A percentile compares a stretch with the other conserved stretches of the same genome.
These are phyloP conservation scores for Heliconius hewitsoni DNA, from an alignment of 1,140 invertebrate genomes.

Conservation along the genomic window DNA sequence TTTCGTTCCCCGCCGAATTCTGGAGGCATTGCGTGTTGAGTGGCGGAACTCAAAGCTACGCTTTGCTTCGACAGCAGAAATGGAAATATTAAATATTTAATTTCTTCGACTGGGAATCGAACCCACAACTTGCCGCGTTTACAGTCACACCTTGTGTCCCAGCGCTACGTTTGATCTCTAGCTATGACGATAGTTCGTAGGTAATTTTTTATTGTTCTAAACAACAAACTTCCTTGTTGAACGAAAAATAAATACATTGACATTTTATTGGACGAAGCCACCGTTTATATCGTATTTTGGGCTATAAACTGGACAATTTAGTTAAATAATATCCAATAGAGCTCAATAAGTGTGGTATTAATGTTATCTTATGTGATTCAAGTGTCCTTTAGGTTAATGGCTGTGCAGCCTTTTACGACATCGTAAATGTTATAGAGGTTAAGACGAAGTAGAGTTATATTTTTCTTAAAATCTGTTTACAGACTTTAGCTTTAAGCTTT, in stretches of 20 bases:
- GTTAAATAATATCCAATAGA: slow-evolving; percentile 25
- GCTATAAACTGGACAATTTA: slow-evolving; percentile 19
- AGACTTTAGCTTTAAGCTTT: background rate
- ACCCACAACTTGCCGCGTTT: no score
- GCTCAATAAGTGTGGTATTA: slow-evolving; percentile 34
- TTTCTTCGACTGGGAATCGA: no score
- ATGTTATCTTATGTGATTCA: slow-evolving; percentile 36
- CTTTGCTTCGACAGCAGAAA: no score
- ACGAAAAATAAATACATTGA: background rate
- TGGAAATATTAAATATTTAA: no score
- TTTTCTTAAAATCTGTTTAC: background rate
- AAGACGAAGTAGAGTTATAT: slow-evolving; percentile 4
- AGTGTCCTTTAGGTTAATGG: slow-evolving; percentile 32
- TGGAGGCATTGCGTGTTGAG: no score
- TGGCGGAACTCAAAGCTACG: no score
- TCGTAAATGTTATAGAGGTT: slow-evolving; percentile 28
- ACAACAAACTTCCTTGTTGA: background rate
- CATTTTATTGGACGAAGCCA: background rate
- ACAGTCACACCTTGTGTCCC: no score
- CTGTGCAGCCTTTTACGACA: slow-evolving; percentile 31
- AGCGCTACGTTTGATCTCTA: no score
- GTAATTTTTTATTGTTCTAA: no score
- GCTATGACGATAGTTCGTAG: no score
- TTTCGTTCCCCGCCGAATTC: no score
- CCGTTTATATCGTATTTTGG: background rate